Conservation (phyloP, 2,113 vertebrate genomes). For the Nettapus auritus region DNA sequence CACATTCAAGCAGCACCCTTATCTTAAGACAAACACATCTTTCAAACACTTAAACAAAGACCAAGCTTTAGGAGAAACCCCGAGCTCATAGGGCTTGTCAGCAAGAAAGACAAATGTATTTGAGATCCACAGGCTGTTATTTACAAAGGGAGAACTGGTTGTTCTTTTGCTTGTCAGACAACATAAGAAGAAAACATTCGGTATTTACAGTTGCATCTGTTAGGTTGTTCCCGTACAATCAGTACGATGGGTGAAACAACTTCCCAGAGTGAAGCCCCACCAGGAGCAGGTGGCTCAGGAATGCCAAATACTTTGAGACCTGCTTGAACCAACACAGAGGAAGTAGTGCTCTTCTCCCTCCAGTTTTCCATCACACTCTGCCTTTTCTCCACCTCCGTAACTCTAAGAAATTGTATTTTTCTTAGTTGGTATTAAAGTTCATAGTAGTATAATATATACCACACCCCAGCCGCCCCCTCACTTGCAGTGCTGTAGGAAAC, state of each 20-base stretch:
- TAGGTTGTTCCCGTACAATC: not conserved
- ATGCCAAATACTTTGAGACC: not conserved
- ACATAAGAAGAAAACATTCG: not conserved
- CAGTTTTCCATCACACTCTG: not conserved
- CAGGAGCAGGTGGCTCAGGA: constrained; percentile 5
- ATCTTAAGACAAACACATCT: not conserved
- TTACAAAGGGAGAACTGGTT: constrained; percentile 1
- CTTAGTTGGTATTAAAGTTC: not conserved
- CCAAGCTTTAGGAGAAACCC: not conserved
- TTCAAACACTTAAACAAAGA: not conserved
- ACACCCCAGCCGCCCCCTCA: too few relatives aligned
- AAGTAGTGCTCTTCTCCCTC: not conserved
- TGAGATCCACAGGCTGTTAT: not conserved
- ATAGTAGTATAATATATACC: too few relatives aligned
- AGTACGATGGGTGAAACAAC: not conserved
- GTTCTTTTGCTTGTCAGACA: constrained; percentile 16
- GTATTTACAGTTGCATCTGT: not conserved
- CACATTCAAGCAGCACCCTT: not conserved
- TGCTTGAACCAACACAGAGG: not conserved
- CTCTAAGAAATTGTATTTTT: not conserved
- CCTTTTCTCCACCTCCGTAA: not conserved
- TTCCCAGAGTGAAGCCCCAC: not conserved
- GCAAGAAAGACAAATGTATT: not conserved
- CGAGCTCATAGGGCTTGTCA: not conserved
- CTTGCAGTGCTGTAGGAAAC: not conserved